Evolutionary conservation across 2,113 vertebrate species (phyloP).

Genomic region (Ictalurus furcatus): DNA sequence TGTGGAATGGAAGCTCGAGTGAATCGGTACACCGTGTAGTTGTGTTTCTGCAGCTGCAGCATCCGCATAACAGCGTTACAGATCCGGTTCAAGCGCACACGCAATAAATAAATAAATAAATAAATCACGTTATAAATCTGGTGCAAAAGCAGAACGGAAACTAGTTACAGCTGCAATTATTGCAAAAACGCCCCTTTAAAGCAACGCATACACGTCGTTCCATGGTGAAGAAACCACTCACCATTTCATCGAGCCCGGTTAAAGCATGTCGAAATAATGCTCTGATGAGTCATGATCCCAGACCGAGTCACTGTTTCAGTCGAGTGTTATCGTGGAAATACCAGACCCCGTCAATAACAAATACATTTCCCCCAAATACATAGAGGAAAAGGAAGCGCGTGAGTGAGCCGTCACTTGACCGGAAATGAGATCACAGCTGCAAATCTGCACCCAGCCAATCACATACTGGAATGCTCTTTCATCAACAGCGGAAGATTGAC

Average conservation of each 20-base stretch:
- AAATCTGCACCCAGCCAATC: constrained; percentile 36
- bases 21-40: too few species aligned
- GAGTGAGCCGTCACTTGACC: background rate
- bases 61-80: background rate
- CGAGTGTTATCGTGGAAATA: background rate
- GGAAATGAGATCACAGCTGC: constrained; percentile 53
- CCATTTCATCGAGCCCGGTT: background rate
- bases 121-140: background rate
- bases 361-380: background rate
- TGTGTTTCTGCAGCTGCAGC: background rate
- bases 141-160: background rate
- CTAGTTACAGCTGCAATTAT: background rate
- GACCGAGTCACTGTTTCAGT: background rate
- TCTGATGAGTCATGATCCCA: background rate
- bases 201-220: background rate
- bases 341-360: background rate
- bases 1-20: background rate
- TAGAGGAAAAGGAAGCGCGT: background rate
- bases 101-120: too few species aligned
- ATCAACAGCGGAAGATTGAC: background rate
- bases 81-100: too few species aligned
- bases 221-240: background rate
- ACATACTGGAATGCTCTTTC: background rate
- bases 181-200: background rate
- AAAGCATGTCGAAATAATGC: rapidly evolving